Base-by-base conservation (phyloP, 2,113 vertebrate genomes). In the Aphyosemion australe region DNA sequence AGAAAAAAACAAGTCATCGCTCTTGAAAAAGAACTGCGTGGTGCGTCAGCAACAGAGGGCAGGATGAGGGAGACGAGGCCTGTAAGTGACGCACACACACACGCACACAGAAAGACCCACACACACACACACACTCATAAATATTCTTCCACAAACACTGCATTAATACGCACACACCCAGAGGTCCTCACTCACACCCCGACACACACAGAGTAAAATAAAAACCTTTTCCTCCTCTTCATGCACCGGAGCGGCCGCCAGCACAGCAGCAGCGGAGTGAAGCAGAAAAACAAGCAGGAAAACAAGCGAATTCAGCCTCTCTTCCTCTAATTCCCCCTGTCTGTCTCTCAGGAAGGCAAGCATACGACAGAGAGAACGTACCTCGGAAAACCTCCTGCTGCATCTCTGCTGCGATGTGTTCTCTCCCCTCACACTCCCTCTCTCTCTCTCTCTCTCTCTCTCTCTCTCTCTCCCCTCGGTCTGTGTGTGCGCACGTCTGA, bases 351-450 rank as follows among this genome's bases (percentile, higher is more conserved):
- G 85, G 85, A 91, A 92, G 91, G 86, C 89, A 88, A 93, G 90
- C 90, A 91, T 91, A 93, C 89, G 90, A 90, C 91, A 91, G 86
- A 91, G 91, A 91, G 86, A 92, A 94, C 92, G 87, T 94, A 94
- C 92, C 93, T 93, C 90, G 88, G 80, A 88, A 92, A 92, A 90
- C 89, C 92, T 92, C 91, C 87, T 92, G 93, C 93, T 92, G 92
- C 92, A 94, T 93, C 92, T 94, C 91, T 90, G 92, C 91, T 93
- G 92, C 92, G 92, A 92, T 92, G 91, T 92, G 91, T 92, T 90
- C 86, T 91, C 92, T 89, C 84, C 86, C 83, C 88, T 89, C 80
- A 85, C 86, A 87, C 90, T 88, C 89, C 76, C 80, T 84, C 86
- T 85, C 90, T 89, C 89, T 74, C 88, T 79, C 76, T 74, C 78